Evolutionary conservation across 2,113 vertebrate species (phyloP), one percentile per base, ranked within the genome.

Genomic region (Marmota monax): DNA sequence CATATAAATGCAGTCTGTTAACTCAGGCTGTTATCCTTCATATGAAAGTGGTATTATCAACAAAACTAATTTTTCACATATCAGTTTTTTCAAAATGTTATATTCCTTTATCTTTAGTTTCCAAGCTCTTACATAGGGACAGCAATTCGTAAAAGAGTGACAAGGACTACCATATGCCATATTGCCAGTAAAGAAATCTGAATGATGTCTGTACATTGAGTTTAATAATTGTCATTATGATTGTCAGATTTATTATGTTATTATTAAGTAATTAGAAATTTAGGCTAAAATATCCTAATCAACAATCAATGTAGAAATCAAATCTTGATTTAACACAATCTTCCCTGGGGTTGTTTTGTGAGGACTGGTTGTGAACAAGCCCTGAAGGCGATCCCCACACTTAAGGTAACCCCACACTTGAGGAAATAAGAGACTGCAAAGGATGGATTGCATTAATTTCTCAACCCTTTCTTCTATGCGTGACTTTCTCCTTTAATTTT

Each of bases 191-290:
- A 94, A 90, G 7, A 90, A 88, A 78, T 53, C 29, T 70, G 29
- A 93, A 67, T 39, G 22, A n/a, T 82, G 20, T 58, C 11, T 94
- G 23, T 48, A 87, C 9, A 88, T 27, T 84, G 17, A 92, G 63
- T 32, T 84, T 92, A 51, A 86, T 73, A 29, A 61, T 92, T 84
- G 51, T 51, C 92, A 82, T 56, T 67, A 73, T 4, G 58, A 39
- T 53, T 39, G 23, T 34, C 82, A 58, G n/a, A 48, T 73, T 39
- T 88, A 56, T n/a, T 73, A 5, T 84, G 10, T 88, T 85, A 37
- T 76, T 67, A 80, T 48, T 89, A 78, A 89, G 16, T 22, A 95
- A 92, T 74, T 89, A 29, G 58, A 94, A 82, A 89, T 32, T 74
- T 79, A 48, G 25, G n/a, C n/a, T 80, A 91, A 92, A 91, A 72